These are phyloP conservation scores for Neolamprologus toae DNA, from an alignment of 2,113 vertebrate genomes.

Conservation along the genomic window DNA sequence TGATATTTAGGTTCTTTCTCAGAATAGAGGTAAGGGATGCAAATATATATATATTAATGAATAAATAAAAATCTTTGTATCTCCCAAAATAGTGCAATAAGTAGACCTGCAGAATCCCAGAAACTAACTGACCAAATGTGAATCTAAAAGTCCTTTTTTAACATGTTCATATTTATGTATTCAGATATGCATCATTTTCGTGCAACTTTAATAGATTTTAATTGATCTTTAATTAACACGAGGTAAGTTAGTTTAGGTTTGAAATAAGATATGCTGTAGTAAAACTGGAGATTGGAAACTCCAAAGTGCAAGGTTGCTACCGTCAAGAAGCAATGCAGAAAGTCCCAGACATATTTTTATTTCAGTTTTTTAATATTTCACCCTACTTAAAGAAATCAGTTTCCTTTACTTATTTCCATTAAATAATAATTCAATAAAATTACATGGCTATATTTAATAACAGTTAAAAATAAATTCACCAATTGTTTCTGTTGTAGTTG, in stretches of 20 bases:
- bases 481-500: neutral
- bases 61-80: neutral
- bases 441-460: neutral
- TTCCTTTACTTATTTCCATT: neutral
- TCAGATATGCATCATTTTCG: neutral
- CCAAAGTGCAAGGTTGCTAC: neutral
- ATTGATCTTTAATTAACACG: neutral
- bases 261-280: neutral
- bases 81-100: neutral
- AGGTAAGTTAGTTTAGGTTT: neutral
- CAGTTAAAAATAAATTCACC: neutral
- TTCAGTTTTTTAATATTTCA: neutral
- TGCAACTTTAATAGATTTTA: neutral
- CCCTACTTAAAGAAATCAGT: neutral
- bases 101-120: neutral
- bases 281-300: neutral
- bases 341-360: neutral
- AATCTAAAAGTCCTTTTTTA: neutral
- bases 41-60: neutral
- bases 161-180: neutral
- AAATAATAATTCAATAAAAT: neutral
- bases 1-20: slow-evolving; percentile 3
- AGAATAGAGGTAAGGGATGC: neutral
- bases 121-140: neutral
- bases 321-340: neutral